These are phyloP conservation scores for Tricholaema leucomelas DNA, from an alignment of 2,113 vertebrate species.

Conservation along the genomic window DNA sequence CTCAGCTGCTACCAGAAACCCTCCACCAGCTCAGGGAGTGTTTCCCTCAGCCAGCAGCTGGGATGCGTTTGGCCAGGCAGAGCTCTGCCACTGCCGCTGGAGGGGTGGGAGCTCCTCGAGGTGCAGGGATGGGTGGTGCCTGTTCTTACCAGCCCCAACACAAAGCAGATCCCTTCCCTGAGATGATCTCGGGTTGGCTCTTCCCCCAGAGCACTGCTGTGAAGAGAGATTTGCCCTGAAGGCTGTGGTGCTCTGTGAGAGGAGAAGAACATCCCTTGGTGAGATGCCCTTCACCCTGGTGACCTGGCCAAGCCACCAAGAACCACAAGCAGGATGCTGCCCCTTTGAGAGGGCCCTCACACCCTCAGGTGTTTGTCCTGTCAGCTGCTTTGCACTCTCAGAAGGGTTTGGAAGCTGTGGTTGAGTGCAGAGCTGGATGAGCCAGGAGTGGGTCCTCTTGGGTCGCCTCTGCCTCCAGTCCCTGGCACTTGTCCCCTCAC, in stretches of 20 bases:
- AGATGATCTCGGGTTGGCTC: rapidly evolving
- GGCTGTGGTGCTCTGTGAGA: background rate
- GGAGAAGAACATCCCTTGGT: background rate
- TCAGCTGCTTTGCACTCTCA: background rate
- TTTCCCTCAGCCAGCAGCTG: conserved; percentile 34
- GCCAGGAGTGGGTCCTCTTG: rapidly evolving
- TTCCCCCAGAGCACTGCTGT: background rate
- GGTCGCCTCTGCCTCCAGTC: background rate
- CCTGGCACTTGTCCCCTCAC: background rate
- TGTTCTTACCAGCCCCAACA: background rate
- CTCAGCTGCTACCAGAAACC: conserved; percentile 53
- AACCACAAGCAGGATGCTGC: background rate
- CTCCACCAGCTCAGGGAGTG: background rate
- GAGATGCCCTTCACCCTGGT: background rate
- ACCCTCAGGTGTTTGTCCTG: background rate
- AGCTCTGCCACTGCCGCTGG: background rate
- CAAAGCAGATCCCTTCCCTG: background rate
- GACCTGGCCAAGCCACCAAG: background rate
- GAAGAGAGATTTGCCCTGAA: background rate
- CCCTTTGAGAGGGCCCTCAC: background rate
- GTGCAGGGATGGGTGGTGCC: background rate
- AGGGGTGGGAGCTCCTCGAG: background rate
- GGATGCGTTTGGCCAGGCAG: background rate
- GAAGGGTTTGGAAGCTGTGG: background rate
- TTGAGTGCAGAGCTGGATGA: background rate